A percentile compares a stretch with the other conserved stretches of the same genome.
Conservation (phyloP, 1,140 invertebrate species). For the Drosophila repleta region DNA sequence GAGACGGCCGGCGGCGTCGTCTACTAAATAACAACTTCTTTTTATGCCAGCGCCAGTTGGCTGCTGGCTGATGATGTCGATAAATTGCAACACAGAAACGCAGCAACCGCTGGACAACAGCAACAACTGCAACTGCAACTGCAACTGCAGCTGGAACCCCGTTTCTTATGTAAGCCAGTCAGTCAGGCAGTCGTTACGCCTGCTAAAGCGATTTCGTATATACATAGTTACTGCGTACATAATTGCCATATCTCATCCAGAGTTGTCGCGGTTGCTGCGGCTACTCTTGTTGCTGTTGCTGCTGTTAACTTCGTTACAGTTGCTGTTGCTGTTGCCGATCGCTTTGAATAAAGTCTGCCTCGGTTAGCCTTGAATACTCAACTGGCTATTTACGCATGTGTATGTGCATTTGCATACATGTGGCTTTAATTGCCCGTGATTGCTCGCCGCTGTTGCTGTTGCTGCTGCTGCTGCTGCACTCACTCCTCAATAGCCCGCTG, state of each 20-base stretch:
- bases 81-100: conserved; percentile 66
- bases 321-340: conserved; percentile 7
- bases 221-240: conserved; percentile 19
- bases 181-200: conserved; percentile 49
- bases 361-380: conserved; percentile 27
- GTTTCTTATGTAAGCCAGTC: conserved; percentile 64
- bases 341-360: conserved; percentile 14
- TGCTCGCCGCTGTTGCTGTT: too few species aligned
- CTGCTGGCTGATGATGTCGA: conserved; percentile 52
- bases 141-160: conserved; percentile 50
- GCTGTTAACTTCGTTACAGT: conserved; percentile 4
- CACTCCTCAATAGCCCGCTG: not conserved
- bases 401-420: not conserved
- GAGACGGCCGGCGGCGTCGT: conserved; percentile 12
- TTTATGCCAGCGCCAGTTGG: conserved; percentile 48
- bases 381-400: conserved; percentile 12
- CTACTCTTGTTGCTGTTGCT: not conserved
- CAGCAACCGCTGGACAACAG: conserved; percentile 23
- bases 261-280: conserved; percentile 11
- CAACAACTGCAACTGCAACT: conserved; percentile 42
- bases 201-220: conserved; percentile 55
- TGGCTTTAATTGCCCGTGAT: not conserved
- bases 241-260: conserved; percentile 38
- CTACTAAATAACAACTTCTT: conserved; percentile 12
- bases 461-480: too few species aligned